Percentiles rank a stretch among this genome's conserved stretches.
Evolutionary conservation across 2,888 invertebrate genomes (phyloP).

Genomic region (Orgyia antiqua): DNA sequence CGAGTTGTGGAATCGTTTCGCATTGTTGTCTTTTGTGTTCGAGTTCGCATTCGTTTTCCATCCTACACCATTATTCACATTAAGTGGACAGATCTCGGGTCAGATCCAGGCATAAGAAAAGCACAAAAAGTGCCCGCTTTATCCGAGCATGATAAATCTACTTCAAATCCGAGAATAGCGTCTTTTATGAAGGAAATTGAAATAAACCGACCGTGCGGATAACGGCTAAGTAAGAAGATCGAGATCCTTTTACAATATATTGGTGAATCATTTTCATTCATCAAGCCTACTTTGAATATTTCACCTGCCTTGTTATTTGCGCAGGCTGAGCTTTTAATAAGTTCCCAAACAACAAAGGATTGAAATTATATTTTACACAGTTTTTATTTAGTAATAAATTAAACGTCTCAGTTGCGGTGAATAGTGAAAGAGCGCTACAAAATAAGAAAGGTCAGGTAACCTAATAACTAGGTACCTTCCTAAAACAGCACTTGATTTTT

Average conservation of each 20-base stretch:
- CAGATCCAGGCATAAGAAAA: conserved; percentile 78
- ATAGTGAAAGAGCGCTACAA: no score
- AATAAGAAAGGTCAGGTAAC: no score
- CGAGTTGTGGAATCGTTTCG: conserved; percentile 72
- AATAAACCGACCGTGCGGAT: conserved; percentile 79
- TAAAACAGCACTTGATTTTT: no score
- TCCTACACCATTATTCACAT: conserved; percentile 78
- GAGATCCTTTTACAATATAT: conserved; percentile 74
- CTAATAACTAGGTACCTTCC: no score
- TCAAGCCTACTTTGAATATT: conserved; percentile 40
- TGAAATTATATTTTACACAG: no score
- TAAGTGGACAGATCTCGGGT: conserved; percentile 79
- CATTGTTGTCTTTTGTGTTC: conserved; percentile 75
- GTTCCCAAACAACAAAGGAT: no score
- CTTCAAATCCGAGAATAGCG: conserved; percentile 79
- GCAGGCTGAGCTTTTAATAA: no score
- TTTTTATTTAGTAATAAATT: no score
- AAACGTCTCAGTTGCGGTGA: no score
- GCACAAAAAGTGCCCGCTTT: conserved; percentile 79
- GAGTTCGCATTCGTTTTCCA: conserved; percentile 75
- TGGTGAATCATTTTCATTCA: conserved; percentile 74
- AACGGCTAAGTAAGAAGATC: conserved; percentile 77
- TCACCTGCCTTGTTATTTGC: conserved; percentile 9
- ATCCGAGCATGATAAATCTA: conserved; percentile 79
- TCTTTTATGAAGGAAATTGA: conserved; percentile 79